These are phyloP conservation scores for Alethe diademata DNA, from an alignment of 2,113 vertebrate species.

Conservation along the genomic window DNA sequence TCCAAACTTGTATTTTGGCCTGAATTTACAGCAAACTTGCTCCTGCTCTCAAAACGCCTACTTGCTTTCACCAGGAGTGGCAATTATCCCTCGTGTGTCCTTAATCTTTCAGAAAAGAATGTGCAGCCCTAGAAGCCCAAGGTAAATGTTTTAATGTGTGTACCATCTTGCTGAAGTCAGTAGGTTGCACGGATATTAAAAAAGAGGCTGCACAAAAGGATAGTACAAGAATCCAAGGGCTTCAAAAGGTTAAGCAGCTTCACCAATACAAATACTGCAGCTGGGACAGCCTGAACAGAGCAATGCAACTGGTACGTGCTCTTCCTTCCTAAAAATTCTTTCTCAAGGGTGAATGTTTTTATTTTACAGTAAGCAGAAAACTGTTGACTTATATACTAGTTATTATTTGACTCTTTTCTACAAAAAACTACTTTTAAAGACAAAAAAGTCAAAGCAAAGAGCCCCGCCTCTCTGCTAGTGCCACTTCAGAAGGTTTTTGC, in stretches of 20 bases:
- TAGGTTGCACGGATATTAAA: background rate
- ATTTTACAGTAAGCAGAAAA: background rate
- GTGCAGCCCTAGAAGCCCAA: background rate
- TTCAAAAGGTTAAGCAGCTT: constrained; percentile 4
- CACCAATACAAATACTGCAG: background rate
- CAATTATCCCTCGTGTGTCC: background rate
- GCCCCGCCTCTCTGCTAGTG: background rate
- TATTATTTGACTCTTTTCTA: background rate
- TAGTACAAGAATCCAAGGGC: fast-evolving
- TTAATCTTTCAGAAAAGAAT: background rate
- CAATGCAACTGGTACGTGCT: background rate
- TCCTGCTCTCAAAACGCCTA: background rate
- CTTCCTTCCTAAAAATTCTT: background rate
- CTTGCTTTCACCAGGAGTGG: background rate
- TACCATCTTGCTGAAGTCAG: background rate
- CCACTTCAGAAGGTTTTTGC: background rate
- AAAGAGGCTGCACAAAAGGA: background rate
- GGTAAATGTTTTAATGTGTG: background rate
- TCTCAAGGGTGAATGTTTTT: background rate
- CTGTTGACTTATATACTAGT: background rate
- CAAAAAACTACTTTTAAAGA: background rate
- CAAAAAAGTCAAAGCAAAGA: background rate
- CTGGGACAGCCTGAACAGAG: background rate
- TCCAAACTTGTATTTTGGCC: background rate
- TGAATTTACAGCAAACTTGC: background rate